Evolutionary conservation across 2,797 vertebrate genomes (phyloP).

Genomic region (Perodicticus potto): DNA sequence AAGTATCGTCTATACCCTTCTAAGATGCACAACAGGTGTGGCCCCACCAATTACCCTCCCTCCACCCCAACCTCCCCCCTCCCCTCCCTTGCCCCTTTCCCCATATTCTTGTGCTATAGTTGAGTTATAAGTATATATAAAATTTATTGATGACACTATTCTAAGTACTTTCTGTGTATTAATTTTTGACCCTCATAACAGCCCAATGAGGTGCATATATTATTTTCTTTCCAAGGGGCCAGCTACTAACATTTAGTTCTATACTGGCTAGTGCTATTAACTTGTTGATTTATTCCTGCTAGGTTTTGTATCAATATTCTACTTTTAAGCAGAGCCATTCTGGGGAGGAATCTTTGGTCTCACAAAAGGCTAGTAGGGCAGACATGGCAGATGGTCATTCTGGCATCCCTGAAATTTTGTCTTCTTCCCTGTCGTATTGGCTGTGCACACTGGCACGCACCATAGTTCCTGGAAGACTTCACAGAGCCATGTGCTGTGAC

Average conservation of each 20-base stretch:
- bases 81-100: too few species aligned
- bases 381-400: neutral
- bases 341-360: neutral
- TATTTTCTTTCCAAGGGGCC: neutral
- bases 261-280: neutral
- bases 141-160: neutral
- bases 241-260: neutral
- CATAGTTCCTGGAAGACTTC: neutral
- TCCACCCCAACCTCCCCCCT: too few species aligned
- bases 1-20: too few species aligned
- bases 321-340: neutral
- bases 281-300: neutral
- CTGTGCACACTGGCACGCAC: neutral
- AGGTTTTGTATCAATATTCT: neutral
- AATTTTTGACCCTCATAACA: constrained; percentile 1
- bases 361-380: neutral
- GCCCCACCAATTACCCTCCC: too few species aligned
- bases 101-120: too few species aligned
- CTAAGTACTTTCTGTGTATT: constrained; percentile 9
- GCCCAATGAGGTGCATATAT: neutral
- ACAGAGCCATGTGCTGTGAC: neutral
- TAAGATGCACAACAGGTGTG: too few species aligned
- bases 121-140: neutral
- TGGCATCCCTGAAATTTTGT: constrained; percentile 1
- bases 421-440: neutral